Conservation (phyloP, 23 tunicate genomes). For the Oikopleura dioica region DNA sequence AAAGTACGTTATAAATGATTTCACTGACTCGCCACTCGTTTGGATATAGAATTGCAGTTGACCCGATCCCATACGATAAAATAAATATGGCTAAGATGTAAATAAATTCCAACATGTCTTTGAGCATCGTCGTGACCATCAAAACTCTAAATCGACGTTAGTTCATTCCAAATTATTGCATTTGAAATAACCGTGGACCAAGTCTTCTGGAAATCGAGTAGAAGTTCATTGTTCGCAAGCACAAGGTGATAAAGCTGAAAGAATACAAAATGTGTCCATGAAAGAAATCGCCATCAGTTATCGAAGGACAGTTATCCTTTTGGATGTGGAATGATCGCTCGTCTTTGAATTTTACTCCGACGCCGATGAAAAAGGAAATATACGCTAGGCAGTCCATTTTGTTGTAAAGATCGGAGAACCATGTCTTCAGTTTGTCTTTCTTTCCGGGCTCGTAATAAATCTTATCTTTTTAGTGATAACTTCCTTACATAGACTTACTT, state of each 20-base stretch:
- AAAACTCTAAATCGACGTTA: not conserved
- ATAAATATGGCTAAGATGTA: not conserved
- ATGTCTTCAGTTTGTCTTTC: not conserved
- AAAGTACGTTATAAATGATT: not conserved
- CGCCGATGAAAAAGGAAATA: conserved; percentile 25
- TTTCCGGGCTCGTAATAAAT: not conserved
- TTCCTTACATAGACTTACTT: not conserved
- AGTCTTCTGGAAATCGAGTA: not conserved
- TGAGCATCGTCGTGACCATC: not conserved
- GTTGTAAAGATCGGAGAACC: conserved; percentile 26
- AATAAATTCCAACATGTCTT: not conserved
- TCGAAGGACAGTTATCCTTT: not conserved
- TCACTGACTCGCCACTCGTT: not conserved
- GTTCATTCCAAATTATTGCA: no score
- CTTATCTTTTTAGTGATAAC: conserved; percentile 7
- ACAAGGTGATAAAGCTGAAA: not conserved
- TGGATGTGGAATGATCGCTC: no score
- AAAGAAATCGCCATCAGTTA: not conserved
- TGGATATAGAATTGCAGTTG: not conserved
- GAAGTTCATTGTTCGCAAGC: not conserved
- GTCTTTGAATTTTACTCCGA: conserved; percentile 27
- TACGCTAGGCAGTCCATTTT: conserved; percentile 22
- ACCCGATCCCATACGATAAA: not conserved
- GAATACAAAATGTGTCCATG: not conserved
- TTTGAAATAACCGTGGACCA: no score